A percentile compares a stretch with the other conserved stretches of the same genome.
Evolutionary conservation across 1,140 invertebrate species (phyloP).

Genomic region (Yoshiicerus persimilis): DNA sequence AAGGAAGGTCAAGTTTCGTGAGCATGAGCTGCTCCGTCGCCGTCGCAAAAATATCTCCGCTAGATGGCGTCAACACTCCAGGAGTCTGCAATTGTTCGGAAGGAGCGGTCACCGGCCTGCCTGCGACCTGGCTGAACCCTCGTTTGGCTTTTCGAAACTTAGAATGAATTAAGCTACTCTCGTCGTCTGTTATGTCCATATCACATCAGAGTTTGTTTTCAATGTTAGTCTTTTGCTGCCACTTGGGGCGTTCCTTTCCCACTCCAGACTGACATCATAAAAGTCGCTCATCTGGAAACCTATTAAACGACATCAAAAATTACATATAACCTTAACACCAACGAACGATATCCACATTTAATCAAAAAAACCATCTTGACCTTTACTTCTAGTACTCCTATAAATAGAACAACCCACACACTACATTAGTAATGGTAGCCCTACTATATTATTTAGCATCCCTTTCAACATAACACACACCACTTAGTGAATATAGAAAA

Average conservation of each 20-base stretch:
- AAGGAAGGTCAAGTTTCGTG: constrained; percentile 26
- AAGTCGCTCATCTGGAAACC: constrained; percentile 35
- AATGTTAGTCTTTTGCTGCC: background rate
- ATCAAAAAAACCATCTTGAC: background rate
- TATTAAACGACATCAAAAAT: background rate
- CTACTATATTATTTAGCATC: no score
- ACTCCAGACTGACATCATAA: background rate
- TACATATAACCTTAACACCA: background rate
- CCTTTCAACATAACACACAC: no score
- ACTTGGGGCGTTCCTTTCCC: background rate
- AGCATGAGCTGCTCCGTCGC: constrained; percentile 29
- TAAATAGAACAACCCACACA: no score
- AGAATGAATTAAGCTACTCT: constrained; percentile 45
- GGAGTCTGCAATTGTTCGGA: background rate
- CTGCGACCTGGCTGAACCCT: constrained; percentile 11
- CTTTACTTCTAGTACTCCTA: no score
- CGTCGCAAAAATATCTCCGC: background rate
- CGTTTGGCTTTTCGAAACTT: constrained; percentile 48
- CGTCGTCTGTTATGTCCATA: constrained; percentile 41
- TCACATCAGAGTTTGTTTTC: constrained; percentile 30
- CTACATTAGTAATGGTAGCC: no score
- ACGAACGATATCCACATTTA: background rate
- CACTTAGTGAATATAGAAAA: no score
- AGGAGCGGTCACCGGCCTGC: background rate
- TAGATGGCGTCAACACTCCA: background rate